phyloP scores from a whole-genome alignment of 2,113 vertebrate genomes.

The Collichthys lucidus region DNA sequence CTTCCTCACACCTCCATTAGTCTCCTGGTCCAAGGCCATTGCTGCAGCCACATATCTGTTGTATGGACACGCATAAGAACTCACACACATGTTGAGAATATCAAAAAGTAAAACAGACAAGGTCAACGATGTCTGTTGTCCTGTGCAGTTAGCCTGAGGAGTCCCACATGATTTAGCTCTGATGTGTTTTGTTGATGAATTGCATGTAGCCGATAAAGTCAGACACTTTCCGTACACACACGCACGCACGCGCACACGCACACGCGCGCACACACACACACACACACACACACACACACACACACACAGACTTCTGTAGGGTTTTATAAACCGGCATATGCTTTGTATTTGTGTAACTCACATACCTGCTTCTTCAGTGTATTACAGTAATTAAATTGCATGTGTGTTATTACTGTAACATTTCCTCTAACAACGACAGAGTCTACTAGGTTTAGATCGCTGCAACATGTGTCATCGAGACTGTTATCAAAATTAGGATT shows the following conservation, averaged over 20 bases:
- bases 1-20: conserved; percentile 84
- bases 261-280: too few species aligned
- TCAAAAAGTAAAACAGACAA: not conserved
- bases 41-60: conserved; percentile 90
- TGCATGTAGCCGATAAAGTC: not conserved
- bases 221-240: not conserved
- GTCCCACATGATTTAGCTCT: not conserved
- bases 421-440: not conserved
- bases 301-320: not conserved
- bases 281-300: too few species aligned
- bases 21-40: conserved; percentile 90
- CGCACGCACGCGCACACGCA: too few species aligned
- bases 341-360: not conserved
- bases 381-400: not conserved
- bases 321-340: not conserved
- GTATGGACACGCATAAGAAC: conserved; percentile 15
- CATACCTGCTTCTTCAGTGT: not conserved
- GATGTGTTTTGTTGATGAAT: not conserved
- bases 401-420: not conserved
- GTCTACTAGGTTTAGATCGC: too few species aligned
- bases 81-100: not conserved
- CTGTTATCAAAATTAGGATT: too few species aligned
- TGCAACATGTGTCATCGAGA: not conserved
- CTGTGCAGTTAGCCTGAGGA: not conserved
- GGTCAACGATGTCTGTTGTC: not conserved